Base-by-base conservation (phyloP, 2,797 vertebrate genomes). In the Arnoldichthys spilopterus region DNA sequence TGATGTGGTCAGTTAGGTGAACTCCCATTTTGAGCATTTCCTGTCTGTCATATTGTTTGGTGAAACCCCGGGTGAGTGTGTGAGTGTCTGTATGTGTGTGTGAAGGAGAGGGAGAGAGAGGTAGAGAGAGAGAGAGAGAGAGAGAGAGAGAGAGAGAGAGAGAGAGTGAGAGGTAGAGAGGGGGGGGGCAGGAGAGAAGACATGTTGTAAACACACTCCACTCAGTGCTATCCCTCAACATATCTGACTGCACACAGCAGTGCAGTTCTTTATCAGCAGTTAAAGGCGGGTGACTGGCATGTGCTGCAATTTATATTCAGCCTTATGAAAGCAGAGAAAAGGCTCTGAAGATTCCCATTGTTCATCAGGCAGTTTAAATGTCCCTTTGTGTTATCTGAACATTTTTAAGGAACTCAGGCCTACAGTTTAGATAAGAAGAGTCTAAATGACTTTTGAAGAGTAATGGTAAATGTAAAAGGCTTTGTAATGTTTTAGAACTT, bases 21-120 rank as follows among this genome's bases (percentile, higher is more conserved):
- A 86, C 81, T 85, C 85, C 86, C 85, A 74, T 82, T 85, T 61
- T 78, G 70, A 80, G 85, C 79, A 59, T 81, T 87, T 87, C 83
- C 82, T 87, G 85, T 56, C 71, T 70, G 63, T 86, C 74, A 78
- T 84, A 84, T 81, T 78, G 67, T 83, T 73, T 87, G 82, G 83
- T 88, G 85, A 88, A 89, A 81, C 82, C 85, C 85, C 76, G 26
- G 49, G 76, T 80, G 85, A 87, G 72, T 78, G 83, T 82, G 80
- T 49, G 87, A 56, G 49, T 51, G 49, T 51, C 18, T 51, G 47
- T 18, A 16, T 51, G 16, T 51, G 49, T 13, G 45, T 47, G 45
- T 47, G 12, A 15, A 24, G 5, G 8, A 22, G 53, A 24, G 16
- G 0, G 53, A 12, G 49, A 47, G 15, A 47, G 43, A 47, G 43